phyloP scores from a whole-genome alignment of 2,888 invertebrate species.

The Escarpia spicata region DNA sequence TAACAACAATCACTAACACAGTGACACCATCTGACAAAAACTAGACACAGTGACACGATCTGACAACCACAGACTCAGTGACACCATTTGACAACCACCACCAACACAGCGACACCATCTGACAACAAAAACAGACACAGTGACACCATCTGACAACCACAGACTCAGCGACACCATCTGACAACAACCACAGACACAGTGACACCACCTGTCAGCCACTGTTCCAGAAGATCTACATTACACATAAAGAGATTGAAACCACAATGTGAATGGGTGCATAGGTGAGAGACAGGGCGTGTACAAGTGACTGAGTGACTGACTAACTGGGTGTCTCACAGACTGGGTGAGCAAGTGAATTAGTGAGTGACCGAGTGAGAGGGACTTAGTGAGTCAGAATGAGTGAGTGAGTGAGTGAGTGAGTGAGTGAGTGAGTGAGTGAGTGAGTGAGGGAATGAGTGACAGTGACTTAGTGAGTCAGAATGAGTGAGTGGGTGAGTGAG shows the following conservation, averaged over 20 bases:
- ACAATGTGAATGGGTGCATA: too few relatives aligned
- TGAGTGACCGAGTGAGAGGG: background rate
- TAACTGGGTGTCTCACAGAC: too few relatives aligned
- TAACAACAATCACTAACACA: too few relatives aligned
- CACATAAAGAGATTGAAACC: background rate
- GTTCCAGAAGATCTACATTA: constrained; percentile 96
- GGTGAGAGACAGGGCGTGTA: too few relatives aligned
- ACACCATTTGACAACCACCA: constrained; percentile 80
- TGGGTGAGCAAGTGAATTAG: too few relatives aligned
- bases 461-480: too few relatives aligned
- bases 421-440: background rate
- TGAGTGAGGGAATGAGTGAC: background rate
- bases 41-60: constrained; percentile 82
- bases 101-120: constrained; percentile 90
- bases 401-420: background rate
- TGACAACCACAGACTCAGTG: constrained; percentile 99
- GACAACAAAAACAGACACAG: constrained; percentile 65
- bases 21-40: too few relatives aligned
- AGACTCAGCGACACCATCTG: constrained; percentile 92
- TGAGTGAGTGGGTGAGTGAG: background rate
- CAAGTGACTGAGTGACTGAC: too few relatives aligned
- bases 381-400: background rate
- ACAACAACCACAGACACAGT: constrained; percentile 74
- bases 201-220: constrained; percentile 99
- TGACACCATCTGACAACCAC: background rate